These are phyloP conservation scores for Aspidiotus rigidus DNA, from an alignment of 2,888 invertebrate species.

Conservation along the genomic window DNA sequence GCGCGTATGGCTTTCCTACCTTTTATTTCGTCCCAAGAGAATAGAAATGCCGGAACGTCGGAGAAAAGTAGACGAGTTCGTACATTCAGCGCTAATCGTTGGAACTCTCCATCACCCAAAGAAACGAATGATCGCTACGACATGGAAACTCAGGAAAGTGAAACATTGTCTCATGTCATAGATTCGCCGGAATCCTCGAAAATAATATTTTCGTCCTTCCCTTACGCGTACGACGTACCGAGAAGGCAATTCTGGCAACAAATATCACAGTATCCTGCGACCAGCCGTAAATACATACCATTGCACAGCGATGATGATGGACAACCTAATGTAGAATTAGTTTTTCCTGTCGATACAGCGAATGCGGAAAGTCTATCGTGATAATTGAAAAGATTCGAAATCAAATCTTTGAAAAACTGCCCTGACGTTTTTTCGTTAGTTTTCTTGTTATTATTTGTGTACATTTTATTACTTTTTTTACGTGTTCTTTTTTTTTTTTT, in stretches of 20 bases:
- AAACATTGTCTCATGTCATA: constrained; percentile 7
- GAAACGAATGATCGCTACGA: constrained; percentile 19
- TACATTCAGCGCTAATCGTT: constrained; percentile 19
- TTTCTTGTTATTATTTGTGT: no score
- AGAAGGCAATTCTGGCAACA: constrained; percentile 18
- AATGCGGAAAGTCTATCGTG: no score
- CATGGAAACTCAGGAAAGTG: constrained; percentile 14
- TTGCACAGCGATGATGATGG: not conserved
- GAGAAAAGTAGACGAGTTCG: constrained; percentile 17
- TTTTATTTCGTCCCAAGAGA: constrained; percentile 35
- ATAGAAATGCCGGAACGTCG: not conserved
- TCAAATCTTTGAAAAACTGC: no score
- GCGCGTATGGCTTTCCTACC: constrained; percentile 52
- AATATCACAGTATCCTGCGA: constrained; percentile 9
- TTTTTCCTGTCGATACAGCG: no score
- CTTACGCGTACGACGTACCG: constrained; percentile 15
- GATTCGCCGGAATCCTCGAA: not conserved
- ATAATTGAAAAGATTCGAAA: no score
- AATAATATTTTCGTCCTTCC: constrained; percentile 2
- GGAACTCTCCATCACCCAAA: constrained; percentile 5
- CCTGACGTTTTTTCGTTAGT: no score
- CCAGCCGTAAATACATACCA: constrained; percentile 27
- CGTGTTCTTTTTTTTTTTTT: no score
- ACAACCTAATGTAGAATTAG: no score
- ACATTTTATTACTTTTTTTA: no score